Evolutionary conservation across 1,140 invertebrate species (phyloP), one percentile per base, ranked within the genome.

Genomic region (Gryllus bimaculatus): DNA sequence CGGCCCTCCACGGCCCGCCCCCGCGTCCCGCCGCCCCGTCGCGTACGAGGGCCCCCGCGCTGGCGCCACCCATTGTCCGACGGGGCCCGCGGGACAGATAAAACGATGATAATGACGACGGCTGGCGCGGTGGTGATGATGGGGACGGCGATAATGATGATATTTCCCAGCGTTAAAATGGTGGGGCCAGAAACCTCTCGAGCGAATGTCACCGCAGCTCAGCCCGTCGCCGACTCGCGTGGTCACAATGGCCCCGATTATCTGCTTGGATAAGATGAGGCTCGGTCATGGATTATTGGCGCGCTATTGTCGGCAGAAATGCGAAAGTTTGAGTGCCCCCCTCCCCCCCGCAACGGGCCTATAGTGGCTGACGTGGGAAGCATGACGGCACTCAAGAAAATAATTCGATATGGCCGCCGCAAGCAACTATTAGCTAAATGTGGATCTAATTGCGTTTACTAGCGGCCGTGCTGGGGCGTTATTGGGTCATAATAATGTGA

Each of bases 401-500:
- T 66, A 66, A 66, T 66, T 66, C 54, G 54, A 66, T 66, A 66
- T 10, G 18, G 54, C 54, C 18, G 54, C 10, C 10, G 54, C 10
- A 18, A 66, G 18, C 54, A 66, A 66, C 54, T 66, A 66, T 66
- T 66, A 66, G 54, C 54, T 66, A 66, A 66, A 66, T 66, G 54
- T 66, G 54, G 54, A 66, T 66, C 54, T 66, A 66, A 66, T 66
- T 66, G 54, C 54, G 54, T 66, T 66, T 66, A 66, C 54, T 10
- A 66, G 10, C 54, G 26, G 26, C 54, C 54, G 10, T 66, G 10
- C 10, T 18, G 54, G 18, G 10, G 10, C 54, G 54, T 66, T 66
- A 66, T 66, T 66, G 54, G 54, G 54, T 66, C 54, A 66, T 66
- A 66, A 66, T 66, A 66, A 66, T 66, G 54, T 66, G 54, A 66